phyloP scores from a whole-genome alignment of 2,113 vertebrate species.

The Oncorhynchus clarkii region DNA sequence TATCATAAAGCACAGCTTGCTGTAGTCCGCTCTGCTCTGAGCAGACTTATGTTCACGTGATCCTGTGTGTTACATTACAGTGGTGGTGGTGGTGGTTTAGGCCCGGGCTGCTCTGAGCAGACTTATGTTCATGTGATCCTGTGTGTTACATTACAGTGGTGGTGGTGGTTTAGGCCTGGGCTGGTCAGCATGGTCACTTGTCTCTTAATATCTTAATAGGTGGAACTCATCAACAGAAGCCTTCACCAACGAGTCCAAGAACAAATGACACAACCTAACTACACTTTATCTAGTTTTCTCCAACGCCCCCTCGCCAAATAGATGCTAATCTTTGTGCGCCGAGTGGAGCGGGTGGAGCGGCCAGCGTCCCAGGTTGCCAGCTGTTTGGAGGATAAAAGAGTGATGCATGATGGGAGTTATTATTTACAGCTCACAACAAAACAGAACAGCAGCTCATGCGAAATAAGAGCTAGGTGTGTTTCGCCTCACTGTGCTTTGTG shows the following conservation, averaged over 20 bases:
- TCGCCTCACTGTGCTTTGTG: too few species aligned
- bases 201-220: not conserved
- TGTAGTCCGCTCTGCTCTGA: constrained; percentile 8
- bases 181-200: constrained; percentile 2
- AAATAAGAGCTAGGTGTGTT: too few species aligned
- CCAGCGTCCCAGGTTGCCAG: constrained; percentile 23
- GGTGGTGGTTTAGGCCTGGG: not conserved
- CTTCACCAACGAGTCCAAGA: not conserved
- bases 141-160: constrained; percentile 6
- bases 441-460: not conserved
- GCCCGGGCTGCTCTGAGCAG: constrained; percentile 23
- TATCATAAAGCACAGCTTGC: constrained; percentile 30
- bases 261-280: not conserved
- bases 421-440: not conserved
- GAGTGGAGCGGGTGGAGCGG: too few species aligned
- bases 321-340: constrained; percentile 22
- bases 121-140: constrained; percentile 34
- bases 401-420: not conserved
- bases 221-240: constrained; percentile 16
- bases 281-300: not conserved
- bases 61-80: constrained; percentile 13
- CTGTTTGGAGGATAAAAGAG: constrained; percentile 11
- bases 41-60: constrained; percentile 41
- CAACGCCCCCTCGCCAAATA: constrained; percentile 4
- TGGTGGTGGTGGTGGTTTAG: not conserved